A percentile compares a stretch with the other conserved stretches of the same genome.
Conservation (phyloP, 2,797 vertebrate species). For the Cynodonichthys magdalenae region DNA sequence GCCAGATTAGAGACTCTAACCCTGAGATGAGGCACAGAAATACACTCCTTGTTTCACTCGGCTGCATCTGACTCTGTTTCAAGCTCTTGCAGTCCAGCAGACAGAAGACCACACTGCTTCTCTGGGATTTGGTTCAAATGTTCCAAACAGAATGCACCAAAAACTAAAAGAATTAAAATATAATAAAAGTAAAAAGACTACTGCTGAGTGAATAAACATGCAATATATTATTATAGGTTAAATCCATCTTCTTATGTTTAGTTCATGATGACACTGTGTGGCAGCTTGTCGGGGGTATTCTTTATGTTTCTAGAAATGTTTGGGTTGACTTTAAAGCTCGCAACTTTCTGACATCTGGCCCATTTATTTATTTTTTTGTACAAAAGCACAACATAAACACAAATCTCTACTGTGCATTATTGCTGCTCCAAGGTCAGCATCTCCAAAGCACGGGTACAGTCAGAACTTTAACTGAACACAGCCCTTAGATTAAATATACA, state of each 20-base stretch:
- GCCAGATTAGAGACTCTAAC: conserved; percentile 15
- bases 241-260: too few species aligned
- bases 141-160: neutral
- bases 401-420: neutral
- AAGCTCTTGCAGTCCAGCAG: neutral
- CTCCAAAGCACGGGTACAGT: neutral
- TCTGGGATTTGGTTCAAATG: conserved; percentile 2
- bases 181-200: neutral
- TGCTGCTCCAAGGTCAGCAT: neutral
- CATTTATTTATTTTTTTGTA: neutral
- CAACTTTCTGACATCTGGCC: conserved; percentile 4
- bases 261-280: too few species aligned
- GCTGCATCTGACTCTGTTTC: conserved; percentile 26
- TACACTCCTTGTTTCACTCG: conserved; percentile 29
- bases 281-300: too few species aligned
- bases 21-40: conserved; percentile 21
- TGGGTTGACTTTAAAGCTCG: neutral
- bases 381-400: neutral
- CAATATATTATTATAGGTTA: too few species aligned
- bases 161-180: neutral
- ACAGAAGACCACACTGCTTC: neutral
- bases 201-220: too few species aligned
- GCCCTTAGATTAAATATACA: neutral
- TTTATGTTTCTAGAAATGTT: conserved; percentile 14
- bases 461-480: neutral